A percentile compares a stretch with the other conserved stretches of the same genome.
These are phyloP conservation scores for Drosophila lowei DNA, from an alignment of 1,140 invertebrate species.

Conservation along the genomic window DNA sequence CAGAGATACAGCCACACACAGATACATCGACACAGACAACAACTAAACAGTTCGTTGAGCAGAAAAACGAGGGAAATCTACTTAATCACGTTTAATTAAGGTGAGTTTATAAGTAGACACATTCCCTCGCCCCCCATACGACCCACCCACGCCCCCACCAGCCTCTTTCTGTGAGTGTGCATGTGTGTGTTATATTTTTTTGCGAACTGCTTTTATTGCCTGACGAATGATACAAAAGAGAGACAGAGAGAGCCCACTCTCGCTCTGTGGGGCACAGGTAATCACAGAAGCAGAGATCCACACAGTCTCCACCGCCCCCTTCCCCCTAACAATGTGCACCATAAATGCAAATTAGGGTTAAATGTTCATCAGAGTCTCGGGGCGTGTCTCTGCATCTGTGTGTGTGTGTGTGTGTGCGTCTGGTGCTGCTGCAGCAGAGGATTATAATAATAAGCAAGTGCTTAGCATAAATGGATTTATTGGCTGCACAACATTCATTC, in stretches of 20 bases:
- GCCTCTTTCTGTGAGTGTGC: conserved; percentile 5
- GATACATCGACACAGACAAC: conserved; percentile 36
- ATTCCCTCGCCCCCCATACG: no score
- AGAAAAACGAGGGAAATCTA: conserved; percentile 79
- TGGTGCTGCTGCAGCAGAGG: conserved; percentile 38
- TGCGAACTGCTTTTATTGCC: conserved; percentile 77
- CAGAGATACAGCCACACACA: conserved; percentile 5
- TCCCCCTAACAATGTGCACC: conserved; percentile 27
- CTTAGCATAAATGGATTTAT: conserved; percentile 75
- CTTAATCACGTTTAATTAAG: conserved; percentile 82
- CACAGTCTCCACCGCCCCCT: conserved; percentile 22
- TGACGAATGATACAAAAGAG: conserved; percentile 62
- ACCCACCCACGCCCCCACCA: background rate
- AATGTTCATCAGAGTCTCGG: conserved; percentile 53
- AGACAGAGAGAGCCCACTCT: background rate
- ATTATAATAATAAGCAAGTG: conserved; percentile 81
- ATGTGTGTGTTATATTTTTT: conserved; percentile 41
- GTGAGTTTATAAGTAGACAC: conserved; percentile 74
- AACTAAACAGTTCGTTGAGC: conserved; percentile 79
- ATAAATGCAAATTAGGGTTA: conserved; percentile 82
- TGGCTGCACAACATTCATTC: conserved; percentile 60
- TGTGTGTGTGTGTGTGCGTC: conserved; percentile 16
- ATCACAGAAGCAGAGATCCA: conserved; percentile 35
- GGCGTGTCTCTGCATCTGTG: conserved; percentile 21
- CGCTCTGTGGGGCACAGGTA: conserved; percentile 33